Base-by-base conservation (phyloP, 2,888 invertebrate species). In the Erannis defoliaria region DNA sequence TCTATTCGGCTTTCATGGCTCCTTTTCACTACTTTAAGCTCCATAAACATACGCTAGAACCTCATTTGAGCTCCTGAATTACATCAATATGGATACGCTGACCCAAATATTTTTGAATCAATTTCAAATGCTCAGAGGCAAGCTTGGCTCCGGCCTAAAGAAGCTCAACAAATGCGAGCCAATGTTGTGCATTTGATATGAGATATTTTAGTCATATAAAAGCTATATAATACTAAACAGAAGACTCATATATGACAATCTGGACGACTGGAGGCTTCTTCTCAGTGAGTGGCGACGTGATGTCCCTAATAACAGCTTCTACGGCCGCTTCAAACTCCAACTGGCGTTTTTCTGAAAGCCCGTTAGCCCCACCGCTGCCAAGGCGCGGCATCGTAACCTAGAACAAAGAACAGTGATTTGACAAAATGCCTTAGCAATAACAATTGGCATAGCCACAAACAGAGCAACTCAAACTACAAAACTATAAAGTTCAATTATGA, bases 231-330 rank as follows among this genome's bases (percentile, higher is more conserved):
- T 53, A 60, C 60, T 89, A 97, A 49, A 97, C 97, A n/a, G 97
- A 97, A 57, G 97, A 97, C 85, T 97, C 97, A 86, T 97, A 97
- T 80, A 97, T 96, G 73, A 97, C 96, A 70, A 97, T 97, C 91
- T 97, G 97, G 38, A 97, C 94, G 31, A 97, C 93, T 0, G 94
- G 94, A n/a, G 94, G 94, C 66, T 90, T 93, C 35, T 90, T 94
- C 61, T 94, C 93, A 16, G 93, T 88, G 61, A 94, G 88, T 4
- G 95, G 94, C 37, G 94, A 94, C 42, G 96, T 95, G 66, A 97
- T 94, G 72, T 96, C 95, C 75, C 96, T 90, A 68, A 97, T 94
- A 62, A 96, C 96, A 12, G 96, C 96, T 72, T 97, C 96, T 62
- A 97, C 95, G 0, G 96, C 96, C n/a, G 96, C 95, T 74, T 96